These are phyloP conservation scores for Mimas tiliae DNA, from an alignment of 2,888 invertebrate genomes.

Conservation along the genomic window DNA sequence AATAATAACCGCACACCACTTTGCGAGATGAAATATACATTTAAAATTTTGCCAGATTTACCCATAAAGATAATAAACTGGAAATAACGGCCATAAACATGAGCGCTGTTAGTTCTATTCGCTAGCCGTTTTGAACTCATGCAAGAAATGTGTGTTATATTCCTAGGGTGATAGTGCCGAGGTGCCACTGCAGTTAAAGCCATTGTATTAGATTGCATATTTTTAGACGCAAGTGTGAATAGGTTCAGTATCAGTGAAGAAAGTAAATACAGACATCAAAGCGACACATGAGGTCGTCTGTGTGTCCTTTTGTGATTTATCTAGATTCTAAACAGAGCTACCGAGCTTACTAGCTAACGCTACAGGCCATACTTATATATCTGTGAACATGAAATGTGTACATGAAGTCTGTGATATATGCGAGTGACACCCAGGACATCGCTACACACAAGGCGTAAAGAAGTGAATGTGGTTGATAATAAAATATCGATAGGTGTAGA, in stretches of 20 bases:
- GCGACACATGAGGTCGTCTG: conserved; percentile 36
- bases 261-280: conserved; percentile 42
- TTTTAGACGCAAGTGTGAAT: conserved; percentile 9
- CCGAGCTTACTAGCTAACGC: conserved; percentile 29
- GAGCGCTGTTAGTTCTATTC: conserved; percentile 65
- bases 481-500: conserved; percentile 66
- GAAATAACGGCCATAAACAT: conserved; percentile 80
- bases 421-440: conserved; percentile 74
- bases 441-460: conserved; percentile 68
- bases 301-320: not conserved
- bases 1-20: conserved; percentile 61
- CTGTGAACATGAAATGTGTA: conserved; percentile 30
- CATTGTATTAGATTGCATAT: conserved; percentile 40
- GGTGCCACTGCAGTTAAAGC: conserved; percentile 69
- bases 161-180: conserved; percentile 60
- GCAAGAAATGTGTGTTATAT: conserved; percentile 64
- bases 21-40: conserved; percentile 48
- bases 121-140: conserved; percentile 73
- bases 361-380: conserved; percentile 29
- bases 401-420: conserved; percentile 44
- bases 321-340: not conserved
- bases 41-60: conserved; percentile 82
- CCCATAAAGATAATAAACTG: conserved; percentile 61
- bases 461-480: conserved; percentile 71
- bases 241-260: conserved; percentile 28